Evolutionary conservation across 2,113 vertebrate species (phyloP).

Genomic region (Polypterus senegalus): DNA sequence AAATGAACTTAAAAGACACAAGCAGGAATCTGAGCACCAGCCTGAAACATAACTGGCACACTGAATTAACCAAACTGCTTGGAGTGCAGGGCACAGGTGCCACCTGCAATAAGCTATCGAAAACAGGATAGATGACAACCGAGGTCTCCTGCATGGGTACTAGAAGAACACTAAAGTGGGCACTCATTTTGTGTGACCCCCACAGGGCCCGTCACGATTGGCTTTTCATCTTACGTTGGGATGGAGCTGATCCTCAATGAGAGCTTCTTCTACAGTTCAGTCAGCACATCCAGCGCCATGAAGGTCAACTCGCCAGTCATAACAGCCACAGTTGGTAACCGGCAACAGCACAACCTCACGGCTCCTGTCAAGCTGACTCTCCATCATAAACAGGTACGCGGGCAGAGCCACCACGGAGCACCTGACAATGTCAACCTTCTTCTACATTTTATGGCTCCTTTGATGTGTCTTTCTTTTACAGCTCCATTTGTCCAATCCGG

Average conservation of each 20-base stretch:
- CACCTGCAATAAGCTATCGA: too few species aligned
- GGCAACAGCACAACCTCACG: constrained; percentile 32
- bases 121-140: too few species aligned
- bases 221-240: constrained; percentile 41
- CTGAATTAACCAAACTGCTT: too few species aligned
- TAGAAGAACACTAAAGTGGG: too few species aligned
- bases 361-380: constrained; percentile 41
- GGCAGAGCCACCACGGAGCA: too few species aligned
- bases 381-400: constrained; percentile 25
- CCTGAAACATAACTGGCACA: too few species aligned
- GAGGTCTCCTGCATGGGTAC: not conserved
- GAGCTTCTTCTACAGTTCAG: constrained; percentile 13
- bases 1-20: too few species aligned
- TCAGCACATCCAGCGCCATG: constrained; percentile 13
- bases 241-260: constrained; percentile 28
- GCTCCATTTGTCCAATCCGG: not conserved
- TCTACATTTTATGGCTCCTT: too few species aligned
- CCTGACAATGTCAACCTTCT: too few species aligned
- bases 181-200: not conserved
- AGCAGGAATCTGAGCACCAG: too few species aligned
- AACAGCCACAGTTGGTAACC: constrained; percentile 48
- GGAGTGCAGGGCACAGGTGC: too few species aligned
- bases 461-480: too few species aligned
- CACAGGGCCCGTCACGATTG: constrained; percentile 37
- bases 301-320: constrained; percentile 39